Conservation (phyloP, 2,888 invertebrate species). For the Crepidodera aurea region DNA sequence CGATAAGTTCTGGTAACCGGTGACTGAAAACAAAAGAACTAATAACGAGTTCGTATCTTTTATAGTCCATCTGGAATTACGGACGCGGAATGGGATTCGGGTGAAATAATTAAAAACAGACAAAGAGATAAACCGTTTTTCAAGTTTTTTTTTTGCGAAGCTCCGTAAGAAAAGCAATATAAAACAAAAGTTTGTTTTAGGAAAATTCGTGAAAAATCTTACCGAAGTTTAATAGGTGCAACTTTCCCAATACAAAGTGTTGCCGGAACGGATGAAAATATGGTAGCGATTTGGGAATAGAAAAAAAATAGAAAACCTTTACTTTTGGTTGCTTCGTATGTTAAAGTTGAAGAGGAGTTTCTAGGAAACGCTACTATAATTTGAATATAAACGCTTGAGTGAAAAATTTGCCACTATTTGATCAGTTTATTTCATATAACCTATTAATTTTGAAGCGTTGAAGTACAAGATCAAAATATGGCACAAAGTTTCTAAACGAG, state of each 20-base stretch:
- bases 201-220: constrained; percentile 9
- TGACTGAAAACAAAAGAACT: constrained; percentile 5
- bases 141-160: constrained; percentile 14
- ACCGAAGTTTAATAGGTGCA: constrained; percentile 8
- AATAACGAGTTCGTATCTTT: constrained; percentile 18
- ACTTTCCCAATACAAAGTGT: constrained; percentile 13
- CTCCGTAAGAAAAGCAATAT: constrained; percentile 5
- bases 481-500: no score
- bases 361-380: no score
- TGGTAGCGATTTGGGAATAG: background rate
- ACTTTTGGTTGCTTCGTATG: no score
- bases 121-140: constrained; percentile 17
- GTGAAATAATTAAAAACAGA: constrained; percentile 21
- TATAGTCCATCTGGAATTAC: constrained; percentile 19
- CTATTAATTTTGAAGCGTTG: no score
- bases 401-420: no score
- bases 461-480: no score
- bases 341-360: no score
- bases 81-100: background rate
- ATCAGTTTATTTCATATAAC: no score
- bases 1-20: background rate
- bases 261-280: background rate
- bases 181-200: constrained; percentile 3
- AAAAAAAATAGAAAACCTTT: no score
- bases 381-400: no score